Base-by-base conservation (phyloP, 2,797 vertebrate genomes). In the Pseudomugil tenellus region DNA sequence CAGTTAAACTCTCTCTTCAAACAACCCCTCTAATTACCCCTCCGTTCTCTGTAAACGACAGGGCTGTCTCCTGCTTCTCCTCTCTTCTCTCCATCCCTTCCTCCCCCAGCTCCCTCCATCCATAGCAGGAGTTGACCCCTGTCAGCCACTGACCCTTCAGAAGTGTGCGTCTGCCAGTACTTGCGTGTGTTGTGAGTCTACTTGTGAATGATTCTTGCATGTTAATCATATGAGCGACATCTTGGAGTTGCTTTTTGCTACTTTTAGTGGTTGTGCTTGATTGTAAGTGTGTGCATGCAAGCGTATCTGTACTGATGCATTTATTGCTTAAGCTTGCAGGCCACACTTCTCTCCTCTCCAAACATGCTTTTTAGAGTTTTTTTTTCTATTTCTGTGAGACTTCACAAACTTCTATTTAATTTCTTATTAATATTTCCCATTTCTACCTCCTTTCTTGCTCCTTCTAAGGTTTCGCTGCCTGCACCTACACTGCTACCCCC, bases 1-100 rank as follows among this genome's bases (percentile, higher is more conserved):
- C 94, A 94, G 93, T 95, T 94, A 94, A 94, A 94, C 92, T 94
- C 90, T 90, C 93, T 95, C 93, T 94, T 94, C 94, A 95, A 95
- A 94, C 93, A 94, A 87, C 90, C 89, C 89, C 91, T 92, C 94
- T 94, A 95, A 95, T 95, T 94, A 95, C 93, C 92, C 86, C 91
- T 92, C 88, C 83, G 77, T 91, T 94, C 91, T 90, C 91, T 89
- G 90, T 86, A 92, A 93, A 92, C 90, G 89, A 87, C 90, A 85
- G 72, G 85, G 89, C 87, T 90, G 90, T 89, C 81, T 87, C 72
- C 49, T 49, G 71, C 71, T 79, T 81, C 80, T 89, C 83, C 74
- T 79, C 77, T 80, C 63, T 52, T 67, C 71, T 58, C 82, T 80
- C 70, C 59, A 31, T 55, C 58, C 66, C 55, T 81, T 31, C 67